Conservation (phyloP, 2,113 vertebrate genomes). For the Morone chrysops region DNA sequence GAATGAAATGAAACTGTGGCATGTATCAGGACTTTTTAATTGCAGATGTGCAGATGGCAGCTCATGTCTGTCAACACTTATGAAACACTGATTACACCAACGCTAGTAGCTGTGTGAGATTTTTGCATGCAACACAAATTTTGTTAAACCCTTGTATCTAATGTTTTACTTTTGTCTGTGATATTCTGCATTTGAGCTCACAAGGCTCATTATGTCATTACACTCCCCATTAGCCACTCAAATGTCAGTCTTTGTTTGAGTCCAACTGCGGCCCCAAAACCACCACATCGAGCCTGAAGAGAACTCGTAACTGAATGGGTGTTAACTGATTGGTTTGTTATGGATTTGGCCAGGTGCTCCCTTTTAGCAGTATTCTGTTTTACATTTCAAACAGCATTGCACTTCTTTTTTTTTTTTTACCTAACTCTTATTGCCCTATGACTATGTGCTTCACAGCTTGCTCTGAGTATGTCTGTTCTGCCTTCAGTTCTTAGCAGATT, state of each 20-base stretch:
- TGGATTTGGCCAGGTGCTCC: neutral
- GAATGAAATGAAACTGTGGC: neutral
- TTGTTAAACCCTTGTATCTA: neutral
- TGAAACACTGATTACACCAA: neutral
- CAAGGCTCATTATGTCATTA: constrained; percentile 1
- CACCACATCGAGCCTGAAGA: constrained; percentile 26
- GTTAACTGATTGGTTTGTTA: constrained; percentile 29
- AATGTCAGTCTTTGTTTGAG: neutral
- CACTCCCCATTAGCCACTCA: neutral
- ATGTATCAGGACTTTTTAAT: neutral
- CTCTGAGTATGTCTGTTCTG: neutral
- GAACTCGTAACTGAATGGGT: neutral
- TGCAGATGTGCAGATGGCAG: neutral
- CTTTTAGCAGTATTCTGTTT: neutral
- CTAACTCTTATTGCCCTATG: too few relatives aligned
- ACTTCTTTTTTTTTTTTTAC: too few relatives aligned
- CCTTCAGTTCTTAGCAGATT: too few relatives aligned
- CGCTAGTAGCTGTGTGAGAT: neutral
- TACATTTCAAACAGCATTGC: neutral
- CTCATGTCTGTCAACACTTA: neutral
- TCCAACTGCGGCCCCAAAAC: neutral
- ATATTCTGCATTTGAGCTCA: neutral
- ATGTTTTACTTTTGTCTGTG: neutral
- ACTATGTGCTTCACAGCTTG: neutral
- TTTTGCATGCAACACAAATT: neutral